A percentile compares a stretch with the other conserved stretches of the same genome.
Evolutionary conservation across 2,888 invertebrate genomes (phyloP).

Genomic region (Metopia argyrocephala): DNA sequence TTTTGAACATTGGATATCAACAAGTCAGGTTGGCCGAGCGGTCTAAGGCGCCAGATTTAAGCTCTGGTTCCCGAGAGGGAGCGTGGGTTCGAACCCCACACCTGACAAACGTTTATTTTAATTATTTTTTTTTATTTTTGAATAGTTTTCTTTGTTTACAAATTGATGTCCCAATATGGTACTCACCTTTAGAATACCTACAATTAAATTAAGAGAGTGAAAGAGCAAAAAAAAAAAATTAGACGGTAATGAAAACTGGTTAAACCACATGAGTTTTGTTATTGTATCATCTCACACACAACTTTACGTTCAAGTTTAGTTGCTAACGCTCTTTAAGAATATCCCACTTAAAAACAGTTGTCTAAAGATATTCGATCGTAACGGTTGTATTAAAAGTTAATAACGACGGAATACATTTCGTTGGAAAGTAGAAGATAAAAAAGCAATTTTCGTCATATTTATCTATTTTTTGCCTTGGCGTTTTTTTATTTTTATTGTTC

Average conservation of each 20-base stretch:
- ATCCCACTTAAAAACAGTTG: slow-evolving; percentile 47
- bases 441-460: slow-evolving; percentile 10
- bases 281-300: neutral
- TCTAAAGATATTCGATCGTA: slow-evolving; percentile 52
- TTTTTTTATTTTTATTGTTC: slow-evolving; percentile 8
- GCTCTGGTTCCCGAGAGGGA: slow-evolving; percentile 89
- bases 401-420: slow-evolving; percentile 8
- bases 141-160: neutral
- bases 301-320: neutral
- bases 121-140: neutral
- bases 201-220: slow-evolving; percentile 17
- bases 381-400: slow-evolving; percentile 33
- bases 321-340: neutral
- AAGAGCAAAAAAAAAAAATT: neutral
- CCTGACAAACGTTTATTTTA: slow-evolving; percentile 79
- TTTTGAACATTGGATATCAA: slow-evolving; percentile 13
- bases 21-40: slow-evolving; percentile 88
- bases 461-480: slow-evolving; percentile 2
- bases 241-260: slow-evolving; percentile 35
- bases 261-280: slow-evolving; percentile 39
- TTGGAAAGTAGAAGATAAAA: neutral
- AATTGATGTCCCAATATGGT: neutral
- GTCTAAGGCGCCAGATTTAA: slow-evolving; percentile 92
- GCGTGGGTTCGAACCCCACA: slow-evolving; percentile 92
- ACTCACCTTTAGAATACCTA: neutral